phyloP scores from a whole-genome alignment of 2,113 vertebrate species.

The Notarius quadriscutis region DNA sequence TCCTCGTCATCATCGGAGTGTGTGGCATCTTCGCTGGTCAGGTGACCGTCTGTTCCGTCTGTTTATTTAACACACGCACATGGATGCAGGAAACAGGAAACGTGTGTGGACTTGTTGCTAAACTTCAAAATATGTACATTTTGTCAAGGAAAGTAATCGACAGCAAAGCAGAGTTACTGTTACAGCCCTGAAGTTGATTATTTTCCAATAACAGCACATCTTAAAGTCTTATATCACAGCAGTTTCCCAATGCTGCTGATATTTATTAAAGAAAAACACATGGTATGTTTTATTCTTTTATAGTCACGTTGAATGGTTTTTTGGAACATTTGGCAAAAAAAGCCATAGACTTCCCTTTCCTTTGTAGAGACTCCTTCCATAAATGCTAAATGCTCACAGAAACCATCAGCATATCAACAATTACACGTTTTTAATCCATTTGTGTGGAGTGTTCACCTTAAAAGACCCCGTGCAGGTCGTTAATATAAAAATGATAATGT shows the following conservation, averaged over 20 bases:
- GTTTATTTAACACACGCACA: background rate
- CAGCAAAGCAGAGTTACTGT: background rate
- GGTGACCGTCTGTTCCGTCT: conserved; percentile 50
- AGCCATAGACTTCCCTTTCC: background rate
- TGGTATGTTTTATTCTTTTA: background rate
- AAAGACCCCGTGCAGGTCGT: no score
- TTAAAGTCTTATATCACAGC: no score
- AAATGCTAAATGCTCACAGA: background rate
- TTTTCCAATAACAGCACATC: background rate
- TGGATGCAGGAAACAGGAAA: background rate
- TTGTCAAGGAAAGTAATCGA: background rate
- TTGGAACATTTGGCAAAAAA: background rate
- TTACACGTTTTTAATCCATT: background rate
- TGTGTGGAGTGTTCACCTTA: background rate
- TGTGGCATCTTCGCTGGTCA: conserved; percentile 77
- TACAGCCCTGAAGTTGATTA: background rate
- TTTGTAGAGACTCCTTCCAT: background rate
- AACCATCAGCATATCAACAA: background rate
- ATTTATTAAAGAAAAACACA: background rate
- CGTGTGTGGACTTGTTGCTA: background rate
- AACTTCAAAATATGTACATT: background rate
- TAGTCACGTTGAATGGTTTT: background rate
- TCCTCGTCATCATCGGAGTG: conserved; percentile 78
- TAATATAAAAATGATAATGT: background rate
- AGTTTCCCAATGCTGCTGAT: background rate